Evolutionary conservation across 2,797 vertebrate species (phyloP).

Genomic region (Dicrostonyx torquatus): DNA sequence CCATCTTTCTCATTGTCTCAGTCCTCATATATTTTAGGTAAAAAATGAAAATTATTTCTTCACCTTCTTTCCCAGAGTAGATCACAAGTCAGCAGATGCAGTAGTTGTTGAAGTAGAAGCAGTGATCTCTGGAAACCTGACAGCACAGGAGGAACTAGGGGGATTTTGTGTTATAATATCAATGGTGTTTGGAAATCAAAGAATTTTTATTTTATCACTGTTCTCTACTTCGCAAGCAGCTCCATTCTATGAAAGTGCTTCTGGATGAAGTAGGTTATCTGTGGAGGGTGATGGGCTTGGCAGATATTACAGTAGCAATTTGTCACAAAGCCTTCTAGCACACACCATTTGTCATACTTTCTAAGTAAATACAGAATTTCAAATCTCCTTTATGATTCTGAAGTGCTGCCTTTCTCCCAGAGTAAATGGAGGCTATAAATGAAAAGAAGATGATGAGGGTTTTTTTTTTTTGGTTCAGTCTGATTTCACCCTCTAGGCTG

Average conservation of each 20-base stretch:
- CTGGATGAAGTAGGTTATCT: background rate
- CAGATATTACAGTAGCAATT: background rate
- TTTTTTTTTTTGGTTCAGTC: background rate
- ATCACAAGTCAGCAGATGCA: background rate
- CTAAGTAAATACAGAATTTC: slow-evolving; percentile 9
- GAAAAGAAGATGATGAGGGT: background rate
- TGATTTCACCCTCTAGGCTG: background rate
- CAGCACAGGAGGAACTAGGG: background rate
- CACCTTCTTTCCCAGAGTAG: background rate
- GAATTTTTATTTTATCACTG: background rate
- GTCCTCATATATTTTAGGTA: background rate
- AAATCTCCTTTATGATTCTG: background rate
- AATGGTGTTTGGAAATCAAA: background rate
- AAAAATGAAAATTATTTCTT: background rate
- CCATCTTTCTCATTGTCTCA: background rate
- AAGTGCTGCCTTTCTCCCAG: slow-evolving; percentile 1
- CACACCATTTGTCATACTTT: background rate
- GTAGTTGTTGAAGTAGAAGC: background rate
- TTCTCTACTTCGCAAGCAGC: background rate
- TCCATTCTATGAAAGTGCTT: background rate
- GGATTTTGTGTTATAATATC: background rate
- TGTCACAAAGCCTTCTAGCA: background rate
- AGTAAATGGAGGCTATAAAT: slow-evolving; percentile 4
- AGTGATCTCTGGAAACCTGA: background rate
- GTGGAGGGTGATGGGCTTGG: background rate